phyloP scores from a whole-genome alignment of 2,888 invertebrate genomes.

The Drosophila setosimentum region DNA sequence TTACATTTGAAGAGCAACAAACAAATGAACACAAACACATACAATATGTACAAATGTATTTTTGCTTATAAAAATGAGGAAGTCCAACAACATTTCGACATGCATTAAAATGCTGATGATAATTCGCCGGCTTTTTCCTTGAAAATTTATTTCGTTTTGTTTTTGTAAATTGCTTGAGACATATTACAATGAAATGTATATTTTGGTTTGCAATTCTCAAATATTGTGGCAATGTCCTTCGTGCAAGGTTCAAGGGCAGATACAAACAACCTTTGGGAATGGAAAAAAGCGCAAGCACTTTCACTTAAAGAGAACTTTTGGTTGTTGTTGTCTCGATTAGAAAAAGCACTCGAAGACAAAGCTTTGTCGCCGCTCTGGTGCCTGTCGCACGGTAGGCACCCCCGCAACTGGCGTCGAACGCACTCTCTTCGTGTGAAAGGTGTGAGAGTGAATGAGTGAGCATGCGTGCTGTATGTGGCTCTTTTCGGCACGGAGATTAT shows the following conservation, averaged over 20 bases:
- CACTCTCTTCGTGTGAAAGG: conserved; percentile 46
- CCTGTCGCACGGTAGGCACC: conserved; percentile 48
- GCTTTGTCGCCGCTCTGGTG: conserved; percentile 38
- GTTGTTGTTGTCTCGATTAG: conserved; percentile 6
- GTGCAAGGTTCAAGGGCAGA: conserved; percentile 56
- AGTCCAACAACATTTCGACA: conserved; percentile 23
- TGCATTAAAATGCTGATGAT: conserved; percentile 23
- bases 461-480: conserved; percentile 28
- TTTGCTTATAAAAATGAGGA: neutral
- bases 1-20: conserved; percentile 11
- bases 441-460: conserved; percentile 37
- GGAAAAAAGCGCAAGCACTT: conserved; percentile 34
- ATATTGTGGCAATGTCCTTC: conserved; percentile 54
- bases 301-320: conserved; percentile 40
- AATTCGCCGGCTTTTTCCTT: conserved; percentile 8
- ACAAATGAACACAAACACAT: neutral
- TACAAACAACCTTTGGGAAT: conserved; percentile 27
- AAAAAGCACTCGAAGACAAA: conserved; percentile 46
- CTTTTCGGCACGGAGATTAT: conserved; percentile 5
- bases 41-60: neutral
- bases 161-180: neutral
- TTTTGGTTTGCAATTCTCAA: neutral
- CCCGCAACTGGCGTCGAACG: conserved; percentile 33
- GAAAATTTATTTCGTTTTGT: conserved; percentile 2
- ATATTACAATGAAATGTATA: neutral